phyloP scores from a whole-genome alignment of 2,113 vertebrate species.

The Beaufortia kweichowensis region DNA sequence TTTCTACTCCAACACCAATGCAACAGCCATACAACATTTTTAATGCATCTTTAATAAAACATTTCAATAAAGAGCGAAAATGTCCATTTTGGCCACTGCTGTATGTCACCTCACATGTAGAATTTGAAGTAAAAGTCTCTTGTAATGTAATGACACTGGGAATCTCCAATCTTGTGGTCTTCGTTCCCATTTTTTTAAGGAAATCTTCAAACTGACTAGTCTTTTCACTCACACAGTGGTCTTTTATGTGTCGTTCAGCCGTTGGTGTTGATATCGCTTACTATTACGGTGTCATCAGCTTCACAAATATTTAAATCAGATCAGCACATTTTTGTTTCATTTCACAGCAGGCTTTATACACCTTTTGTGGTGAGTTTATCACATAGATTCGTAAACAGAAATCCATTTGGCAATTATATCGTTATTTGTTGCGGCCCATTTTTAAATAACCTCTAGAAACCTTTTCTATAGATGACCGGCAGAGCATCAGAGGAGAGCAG shows the following conservation, averaged over 20 bases:
- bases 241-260: too few relatives aligned
- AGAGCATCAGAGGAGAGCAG: slow-evolving; percentile 14
- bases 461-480: neutral
- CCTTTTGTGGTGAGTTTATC: neutral
- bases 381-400: neutral
- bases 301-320: neutral
- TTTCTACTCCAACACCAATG: too few relatives aligned
- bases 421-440: slow-evolving; percentile 6
- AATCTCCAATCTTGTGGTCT: neutral
- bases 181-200: neutral
- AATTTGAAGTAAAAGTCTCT: neutral
- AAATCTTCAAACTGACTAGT: neutral
- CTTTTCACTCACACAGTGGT: neutral
- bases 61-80: too few relatives aligned
- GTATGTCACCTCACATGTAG: neutral
- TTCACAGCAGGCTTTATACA: neutral
- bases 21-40: too few relatives aligned
- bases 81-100: too few relatives aligned
- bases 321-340: neutral
- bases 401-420: slow-evolving; percentile 17
- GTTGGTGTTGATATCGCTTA: too few relatives aligned
- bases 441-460: slow-evolving; percentile 37
- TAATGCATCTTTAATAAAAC: too few relatives aligned
- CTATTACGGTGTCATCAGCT: neutral
- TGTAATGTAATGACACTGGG: neutral